These are phyloP conservation scores for Ichneumoninae sp. DNA, from an alignment of 2,888 invertebrate genomes.

Conservation along the genomic window DNA sequence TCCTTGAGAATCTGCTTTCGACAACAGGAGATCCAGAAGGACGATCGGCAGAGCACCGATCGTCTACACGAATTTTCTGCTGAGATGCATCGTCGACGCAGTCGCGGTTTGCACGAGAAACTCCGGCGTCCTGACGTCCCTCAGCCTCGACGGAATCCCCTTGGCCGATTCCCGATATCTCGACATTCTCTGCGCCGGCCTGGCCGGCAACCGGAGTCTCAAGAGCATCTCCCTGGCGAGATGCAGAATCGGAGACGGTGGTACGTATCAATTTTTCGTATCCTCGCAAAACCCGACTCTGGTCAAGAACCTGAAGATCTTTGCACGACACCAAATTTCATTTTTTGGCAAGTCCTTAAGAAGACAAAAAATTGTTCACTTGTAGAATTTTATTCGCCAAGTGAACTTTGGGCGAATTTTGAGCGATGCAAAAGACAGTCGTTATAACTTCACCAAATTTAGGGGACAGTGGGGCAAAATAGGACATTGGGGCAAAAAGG, in stretches of 20 bases:
- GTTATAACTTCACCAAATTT: not conserved
- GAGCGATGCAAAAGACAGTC: too few species aligned
- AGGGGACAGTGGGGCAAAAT: too few species aligned
- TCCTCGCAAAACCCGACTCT: not conserved
- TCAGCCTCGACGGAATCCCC: conserved; percentile 74
- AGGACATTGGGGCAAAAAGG: too few species aligned
- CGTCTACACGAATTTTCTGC: conserved; percentile 73
- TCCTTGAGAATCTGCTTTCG: conserved; percentile 18
- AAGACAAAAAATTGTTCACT: too few species aligned
- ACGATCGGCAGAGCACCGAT: conserved; percentile 58
- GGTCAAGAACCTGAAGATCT: not conserved
- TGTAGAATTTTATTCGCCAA: too few species aligned
- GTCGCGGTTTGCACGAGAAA: conserved; percentile 69
- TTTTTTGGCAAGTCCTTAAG: not conserved
- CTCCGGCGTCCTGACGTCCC: conserved; percentile 66
- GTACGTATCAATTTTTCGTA: conserved; percentile 51
- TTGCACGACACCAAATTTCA: not conserved
- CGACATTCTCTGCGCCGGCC: conserved; percentile 68
- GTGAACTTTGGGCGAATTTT: not conserved
- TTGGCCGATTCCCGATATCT: conserved; percentile 69
- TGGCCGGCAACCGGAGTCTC: conserved; percentile 69
- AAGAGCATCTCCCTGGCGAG: conserved; percentile 67
- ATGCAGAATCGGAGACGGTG: conserved; percentile 72
- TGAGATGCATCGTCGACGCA: conserved; percentile 73
- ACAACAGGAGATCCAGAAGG: conserved; percentile 30